These are phyloP conservation scores for Clusia tigrina DNA, from an alignment of 2,888 invertebrate genomes.

Conservation along the genomic window DNA sequence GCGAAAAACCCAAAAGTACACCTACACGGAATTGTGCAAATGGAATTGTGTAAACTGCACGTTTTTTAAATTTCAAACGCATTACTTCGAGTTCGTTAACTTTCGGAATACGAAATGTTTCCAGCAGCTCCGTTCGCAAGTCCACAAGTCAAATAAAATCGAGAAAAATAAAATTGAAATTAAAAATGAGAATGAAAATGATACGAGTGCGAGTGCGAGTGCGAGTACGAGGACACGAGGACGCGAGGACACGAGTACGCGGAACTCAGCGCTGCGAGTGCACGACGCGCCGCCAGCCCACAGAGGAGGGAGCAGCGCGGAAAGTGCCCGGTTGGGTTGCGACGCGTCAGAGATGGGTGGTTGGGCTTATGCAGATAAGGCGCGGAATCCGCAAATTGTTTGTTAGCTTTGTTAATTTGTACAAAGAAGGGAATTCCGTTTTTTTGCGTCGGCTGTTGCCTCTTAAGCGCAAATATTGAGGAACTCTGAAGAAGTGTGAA, in stretches of 20 bases:
- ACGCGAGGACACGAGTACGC: not conserved
- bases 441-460: too few species aligned
- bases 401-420: constrained; percentile 54
- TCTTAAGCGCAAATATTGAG: too few species aligned
- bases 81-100: constrained; percentile 64
- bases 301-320: not conserved
- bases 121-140: too few species aligned
- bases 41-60: constrained; percentile 47
- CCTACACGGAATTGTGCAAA: too few species aligned
- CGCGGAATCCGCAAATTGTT: constrained; percentile 51
- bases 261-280: too few species aligned
- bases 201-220: not conserved
- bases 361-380: constrained; percentile 49
- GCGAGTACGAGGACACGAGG: too few species aligned
- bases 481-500: too few species aligned
- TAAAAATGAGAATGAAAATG: constrained; percentile 19
- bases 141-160: constrained; percentile 48
- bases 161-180: constrained; percentile 29
- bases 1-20: too few species aligned
- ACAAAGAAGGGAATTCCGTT: constrained; percentile 37
- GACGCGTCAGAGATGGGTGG: too few species aligned
- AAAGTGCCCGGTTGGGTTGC: not conserved
- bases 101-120: constrained; percentile 57
- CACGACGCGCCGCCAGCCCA: too few species aligned
- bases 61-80: constrained; percentile 61